These are phyloP conservation scores for Arctia plantaginis DNA, from an alignment of 2,888 invertebrate genomes.

Conservation along the genomic window DNA sequence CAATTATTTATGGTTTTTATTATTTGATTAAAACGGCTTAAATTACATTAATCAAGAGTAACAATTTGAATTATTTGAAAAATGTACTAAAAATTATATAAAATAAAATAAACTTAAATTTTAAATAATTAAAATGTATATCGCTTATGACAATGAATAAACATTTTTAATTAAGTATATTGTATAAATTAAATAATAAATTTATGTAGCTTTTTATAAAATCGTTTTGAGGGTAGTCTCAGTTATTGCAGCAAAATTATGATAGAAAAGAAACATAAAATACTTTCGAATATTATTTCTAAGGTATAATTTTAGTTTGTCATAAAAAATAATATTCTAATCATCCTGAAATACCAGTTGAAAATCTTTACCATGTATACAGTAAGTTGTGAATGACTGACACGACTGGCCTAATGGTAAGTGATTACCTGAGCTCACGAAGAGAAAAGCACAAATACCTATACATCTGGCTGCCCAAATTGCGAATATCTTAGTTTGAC, in stretches of 20 bases:
- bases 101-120: too few species aligned
- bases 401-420: background rate
- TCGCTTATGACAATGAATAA: background rate
- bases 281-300: background rate
- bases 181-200: background rate
- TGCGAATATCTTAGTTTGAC: background rate
- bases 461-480: background rate
- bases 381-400: background rate
- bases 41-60: too few species aligned
- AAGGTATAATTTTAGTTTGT: background rate
- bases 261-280: background rate
- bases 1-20: too few species aligned
- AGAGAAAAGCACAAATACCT: too few species aligned
- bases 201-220: background rate
- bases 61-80: too few species aligned
- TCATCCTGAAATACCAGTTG: too few species aligned
- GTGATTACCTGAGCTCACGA: background rate
- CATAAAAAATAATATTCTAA: too few species aligned
- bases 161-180: background rate
- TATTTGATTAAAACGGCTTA: too few species aligned
- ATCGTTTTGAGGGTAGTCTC: slow-evolving; percentile 2
- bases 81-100: too few species aligned
- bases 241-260: background rate
- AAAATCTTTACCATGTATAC: background rate
- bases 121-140: too few species aligned